Conservation (phyloP, 2,888 invertebrate species). For the Imbricaverruca yamaguchii region DNA sequence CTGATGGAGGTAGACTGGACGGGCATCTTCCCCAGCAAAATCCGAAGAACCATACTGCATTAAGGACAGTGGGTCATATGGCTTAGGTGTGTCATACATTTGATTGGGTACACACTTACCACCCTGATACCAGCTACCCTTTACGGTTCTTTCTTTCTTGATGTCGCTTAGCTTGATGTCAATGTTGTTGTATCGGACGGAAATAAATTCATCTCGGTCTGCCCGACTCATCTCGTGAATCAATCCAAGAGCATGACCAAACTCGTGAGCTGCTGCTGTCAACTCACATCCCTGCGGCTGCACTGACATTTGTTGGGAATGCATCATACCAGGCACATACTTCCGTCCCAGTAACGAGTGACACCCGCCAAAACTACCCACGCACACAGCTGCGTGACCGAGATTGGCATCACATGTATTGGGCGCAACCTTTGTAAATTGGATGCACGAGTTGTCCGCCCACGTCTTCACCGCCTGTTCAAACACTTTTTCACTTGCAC, state of each 20-base stretch:
- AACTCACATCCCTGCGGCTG: background rate
- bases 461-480: background rate
- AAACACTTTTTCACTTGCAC: background rate
- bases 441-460: background rate
- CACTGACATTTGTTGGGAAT: background rate
- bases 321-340: background rate
- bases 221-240: background rate
- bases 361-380: background rate
- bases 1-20: background rate
- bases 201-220: background rate
- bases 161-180: background rate
- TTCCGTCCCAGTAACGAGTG: background rate
- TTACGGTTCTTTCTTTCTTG: background rate
- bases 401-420: background rate
- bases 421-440: background rate
- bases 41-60: constrained; percentile 5
- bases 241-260: background rate
- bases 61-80: background rate
- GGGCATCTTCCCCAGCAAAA: background rate
- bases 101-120: background rate
- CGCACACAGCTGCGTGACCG: background rate
- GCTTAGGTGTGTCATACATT: background rate
- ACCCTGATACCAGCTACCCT: background rate
- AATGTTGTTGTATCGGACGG: background rate
- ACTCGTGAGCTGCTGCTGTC: background rate